These are phyloP conservation scores for Elachura formosa DNA, from an alignment of 2,113 vertebrate genomes.

Conservation along the genomic window DNA sequence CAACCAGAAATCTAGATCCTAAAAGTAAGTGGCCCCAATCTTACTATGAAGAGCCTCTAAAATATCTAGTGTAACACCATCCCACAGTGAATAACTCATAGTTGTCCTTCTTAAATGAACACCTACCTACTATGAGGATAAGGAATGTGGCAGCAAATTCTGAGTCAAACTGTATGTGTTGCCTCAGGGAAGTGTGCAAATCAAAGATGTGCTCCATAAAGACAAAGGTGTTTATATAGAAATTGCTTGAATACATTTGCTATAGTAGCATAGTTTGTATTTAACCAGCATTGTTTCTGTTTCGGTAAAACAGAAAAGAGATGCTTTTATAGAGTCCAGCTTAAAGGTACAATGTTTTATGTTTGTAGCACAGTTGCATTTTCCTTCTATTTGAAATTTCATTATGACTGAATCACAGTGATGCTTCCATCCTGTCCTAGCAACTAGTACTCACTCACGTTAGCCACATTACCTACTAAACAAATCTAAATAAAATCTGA, in stretches of 20 bases:
- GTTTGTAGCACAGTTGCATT: not conserved
- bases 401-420: not conserved
- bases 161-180: not conserved
- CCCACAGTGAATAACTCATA: not conserved
- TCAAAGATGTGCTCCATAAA: not conserved
- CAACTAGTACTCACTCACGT: not conserved
- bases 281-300: not conserved
- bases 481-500: not conserved
- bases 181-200: not conserved
- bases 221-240: not conserved
- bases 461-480: not conserved
- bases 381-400: not conserved
- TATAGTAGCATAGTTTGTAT: not conserved
- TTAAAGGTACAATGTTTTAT: not conserved
- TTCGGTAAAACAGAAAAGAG: not conserved
- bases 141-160: not conserved
- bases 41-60: not conserved
- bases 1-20: not conserved
- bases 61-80: not conserved
- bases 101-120: not conserved
- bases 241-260: not conserved
- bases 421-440: not conserved
- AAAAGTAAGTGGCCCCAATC: not conserved
- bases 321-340: not conserved
- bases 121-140: not conserved